A percentile compares a stretch with the other conserved stretches of the same genome.
These are phyloP conservation scores for Acanthis flammea DNA, from an alignment of 2,797 vertebrate species.

Conservation along the genomic window DNA sequence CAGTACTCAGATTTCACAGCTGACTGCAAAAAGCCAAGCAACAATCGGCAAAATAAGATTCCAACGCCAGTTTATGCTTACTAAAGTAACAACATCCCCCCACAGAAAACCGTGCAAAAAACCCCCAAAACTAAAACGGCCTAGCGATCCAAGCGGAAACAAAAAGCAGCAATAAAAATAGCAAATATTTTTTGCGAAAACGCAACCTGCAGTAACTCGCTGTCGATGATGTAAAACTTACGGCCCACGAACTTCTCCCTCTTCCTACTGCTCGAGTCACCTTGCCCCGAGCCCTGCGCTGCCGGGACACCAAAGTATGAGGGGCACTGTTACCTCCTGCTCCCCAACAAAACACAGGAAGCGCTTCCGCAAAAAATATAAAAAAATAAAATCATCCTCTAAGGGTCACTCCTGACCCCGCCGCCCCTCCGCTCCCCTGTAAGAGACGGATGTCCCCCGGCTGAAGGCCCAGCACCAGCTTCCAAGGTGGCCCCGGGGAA, in stretches of 20 bases:
- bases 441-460: not conserved
- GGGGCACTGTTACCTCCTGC: accelerated
- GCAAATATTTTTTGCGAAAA: accelerated
- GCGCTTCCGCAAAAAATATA: not conserved
- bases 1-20: not conserved
- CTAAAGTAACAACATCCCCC: not conserved
- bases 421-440: not conserved
- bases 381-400: not conserved
- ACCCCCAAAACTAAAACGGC: accelerated
- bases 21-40: not conserved
- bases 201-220: accelerated
- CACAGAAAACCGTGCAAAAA: not conserved
- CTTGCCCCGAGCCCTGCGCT: not conserved
- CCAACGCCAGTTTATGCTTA: not conserved
- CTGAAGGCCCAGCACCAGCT: not conserved
- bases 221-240: not conserved
- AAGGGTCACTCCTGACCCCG: not conserved
- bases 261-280: not conserved
- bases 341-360: accelerated
- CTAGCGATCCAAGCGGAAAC: not conserved
- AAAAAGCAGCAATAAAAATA: not conserved
- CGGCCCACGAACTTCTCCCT: not conserved
- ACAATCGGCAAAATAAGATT: not conserved
- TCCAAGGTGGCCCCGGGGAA: accelerated
- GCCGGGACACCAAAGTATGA: accelerated